These are phyloP conservation scores for Colossoma macropomum DNA, from an alignment of 2,113 vertebrate genomes.

Conservation along the genomic window DNA sequence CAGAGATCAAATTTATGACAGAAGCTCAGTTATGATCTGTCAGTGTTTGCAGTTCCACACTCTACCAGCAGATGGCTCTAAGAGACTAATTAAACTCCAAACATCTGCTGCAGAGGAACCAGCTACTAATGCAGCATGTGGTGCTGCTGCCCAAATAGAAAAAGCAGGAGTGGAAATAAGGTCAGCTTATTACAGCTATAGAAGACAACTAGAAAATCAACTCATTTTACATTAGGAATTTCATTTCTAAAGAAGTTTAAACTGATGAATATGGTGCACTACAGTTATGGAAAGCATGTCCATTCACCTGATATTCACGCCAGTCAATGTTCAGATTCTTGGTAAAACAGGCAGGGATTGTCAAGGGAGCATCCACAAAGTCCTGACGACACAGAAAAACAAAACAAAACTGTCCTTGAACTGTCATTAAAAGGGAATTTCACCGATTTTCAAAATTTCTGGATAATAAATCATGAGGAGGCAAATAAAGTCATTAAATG, in stretches of 20 bases:
- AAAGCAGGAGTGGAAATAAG: background rate
- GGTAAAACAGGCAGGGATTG: constrained; percentile 88
- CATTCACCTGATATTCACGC: constrained; percentile 91
- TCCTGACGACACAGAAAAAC: constrained; percentile 76
- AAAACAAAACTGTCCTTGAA: background rate
- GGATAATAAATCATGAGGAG: no score
- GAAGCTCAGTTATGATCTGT: background rate
- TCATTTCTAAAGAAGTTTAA: background rate
- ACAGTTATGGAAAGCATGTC: background rate
- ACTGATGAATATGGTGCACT: background rate
- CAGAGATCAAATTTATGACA: background rate
- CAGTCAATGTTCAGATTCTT: constrained; percentile 94
- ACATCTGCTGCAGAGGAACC: background rate
- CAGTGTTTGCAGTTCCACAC: constrained; percentile 26
- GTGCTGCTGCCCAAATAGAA: background rate
- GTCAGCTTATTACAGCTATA: background rate
- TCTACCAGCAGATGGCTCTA: constrained; percentile 61
- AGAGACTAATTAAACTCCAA: constrained; percentile 2
- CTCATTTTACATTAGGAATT: no score
- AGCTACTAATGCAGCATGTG: background rate
- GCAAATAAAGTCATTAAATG: no score
- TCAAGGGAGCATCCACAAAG: constrained; percentile 95
- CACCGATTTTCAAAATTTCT: no score
- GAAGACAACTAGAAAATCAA: background rate
- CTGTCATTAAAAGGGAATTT: no score